Evolutionary conservation across 2,888 invertebrate species (phyloP).

Genomic region (Petrolisthes cinctipes): DNA sequence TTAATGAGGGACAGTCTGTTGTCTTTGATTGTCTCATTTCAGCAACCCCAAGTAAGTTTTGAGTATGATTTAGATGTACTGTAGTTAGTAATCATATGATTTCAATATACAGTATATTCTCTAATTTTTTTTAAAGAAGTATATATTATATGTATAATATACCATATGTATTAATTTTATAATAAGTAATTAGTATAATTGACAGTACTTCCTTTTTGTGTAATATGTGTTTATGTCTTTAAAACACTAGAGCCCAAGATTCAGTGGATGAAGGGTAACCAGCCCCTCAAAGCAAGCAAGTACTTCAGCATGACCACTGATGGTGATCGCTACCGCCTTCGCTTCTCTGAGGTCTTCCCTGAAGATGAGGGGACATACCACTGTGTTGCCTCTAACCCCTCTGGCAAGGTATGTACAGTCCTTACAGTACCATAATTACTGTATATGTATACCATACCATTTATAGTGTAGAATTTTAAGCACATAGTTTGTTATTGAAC

Average conservation of each 20-base stretch:
- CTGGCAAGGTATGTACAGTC: conserved; percentile 77
- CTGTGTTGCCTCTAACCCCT: conserved; percentile 87
- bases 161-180: not conserved
- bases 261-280: conserved; percentile 92
- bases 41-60: conserved; percentile 77
- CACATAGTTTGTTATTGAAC: not conserved
- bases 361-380: conserved; percentile 99
- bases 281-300: conserved; percentile 93
- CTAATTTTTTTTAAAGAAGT: not conserved
- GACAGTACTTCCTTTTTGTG: not conserved
- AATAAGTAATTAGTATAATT: not conserved
- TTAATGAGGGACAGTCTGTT: conserved; percentile 92
- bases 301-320: conserved; percentile 97
- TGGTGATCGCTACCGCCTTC: conserved; percentile 86
- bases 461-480: too few relatives aligned
- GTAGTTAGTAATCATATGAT: too few relatives aligned
- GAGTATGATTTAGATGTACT: too few relatives aligned
- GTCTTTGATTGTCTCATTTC: conserved; percentile 89
- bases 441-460: too few relatives aligned
- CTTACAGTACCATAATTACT: too few relatives aligned
- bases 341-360: conserved; percentile 95
- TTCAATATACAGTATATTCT: not conserved
- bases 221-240: not conserved
- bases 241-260: conserved; percentile 79
- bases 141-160: not conserved